Evolutionary conservation across 2,888 invertebrate species (phyloP).

Genomic region (Orthosia cruda): DNA sequence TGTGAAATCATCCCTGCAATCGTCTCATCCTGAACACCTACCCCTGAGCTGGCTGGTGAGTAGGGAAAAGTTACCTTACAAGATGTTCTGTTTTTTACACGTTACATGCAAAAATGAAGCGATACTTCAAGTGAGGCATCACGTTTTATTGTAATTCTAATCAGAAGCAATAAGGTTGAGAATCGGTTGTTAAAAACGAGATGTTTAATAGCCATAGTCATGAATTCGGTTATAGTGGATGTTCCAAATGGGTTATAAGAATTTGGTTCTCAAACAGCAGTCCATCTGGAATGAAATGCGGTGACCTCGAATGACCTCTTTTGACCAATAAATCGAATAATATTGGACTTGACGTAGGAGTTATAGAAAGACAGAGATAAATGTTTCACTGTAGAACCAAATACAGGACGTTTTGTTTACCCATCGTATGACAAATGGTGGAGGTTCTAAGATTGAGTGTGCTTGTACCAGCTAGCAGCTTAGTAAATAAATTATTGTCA

Average conservation of each 20-base stretch:
- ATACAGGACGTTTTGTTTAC: constrained; percentile 22
- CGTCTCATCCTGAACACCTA: too few relatives aligned
- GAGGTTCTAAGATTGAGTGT: not conserved
- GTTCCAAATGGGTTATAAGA: constrained; percentile 38
- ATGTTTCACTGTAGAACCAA: constrained; percentile 13
- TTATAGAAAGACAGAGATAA: not conserved
- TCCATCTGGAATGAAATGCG: constrained; percentile 13
- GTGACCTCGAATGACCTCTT: constrained; percentile 16
- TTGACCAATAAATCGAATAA: constrained; percentile 23
- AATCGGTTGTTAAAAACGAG: constrained; percentile 17
- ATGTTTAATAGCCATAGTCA: constrained; percentile 21
- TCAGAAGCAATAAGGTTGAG: constrained; percentile 24
- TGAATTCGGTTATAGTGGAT: constrained; percentile 35
- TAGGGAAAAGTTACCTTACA: too few relatives aligned
- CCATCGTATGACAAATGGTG: constrained; percentile 4
- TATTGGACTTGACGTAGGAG: constrained; percentile 7
- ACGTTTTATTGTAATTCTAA: constrained; percentile 49
- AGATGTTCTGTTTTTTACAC: constrained; percentile 68
- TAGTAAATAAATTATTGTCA: not conserved
- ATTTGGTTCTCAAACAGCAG: constrained; percentile 28
- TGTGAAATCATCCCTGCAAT: too few relatives aligned
- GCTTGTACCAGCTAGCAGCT: not conserved
- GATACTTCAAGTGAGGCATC: constrained; percentile 42
- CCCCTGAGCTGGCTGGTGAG: too few relatives aligned
- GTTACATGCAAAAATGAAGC: constrained; percentile 60